phyloP scores from a whole-genome alignment of 2,888 invertebrate genomes.

The Metalampra italica region DNA sequence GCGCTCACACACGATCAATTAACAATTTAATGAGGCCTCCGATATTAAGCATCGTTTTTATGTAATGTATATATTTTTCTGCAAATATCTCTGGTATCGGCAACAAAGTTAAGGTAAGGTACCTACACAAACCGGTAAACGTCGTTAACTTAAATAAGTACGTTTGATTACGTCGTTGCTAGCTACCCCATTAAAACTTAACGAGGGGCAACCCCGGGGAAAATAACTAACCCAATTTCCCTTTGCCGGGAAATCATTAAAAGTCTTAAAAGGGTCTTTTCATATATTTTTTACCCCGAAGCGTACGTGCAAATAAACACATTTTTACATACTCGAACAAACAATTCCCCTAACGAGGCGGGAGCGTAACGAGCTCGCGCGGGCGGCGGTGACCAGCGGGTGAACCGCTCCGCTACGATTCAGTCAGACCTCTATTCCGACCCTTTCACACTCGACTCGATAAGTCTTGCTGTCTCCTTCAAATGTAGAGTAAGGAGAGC shows the following conservation, averaged over 20 bases:
- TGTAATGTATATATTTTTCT: constrained; percentile 26
- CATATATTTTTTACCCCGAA: constrained; percentile 74
- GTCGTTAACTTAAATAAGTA: constrained; percentile 77
- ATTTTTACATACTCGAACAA: constrained; percentile 79
- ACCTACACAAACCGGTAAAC: constrained; percentile 61
- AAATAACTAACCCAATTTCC: constrained; percentile 79
- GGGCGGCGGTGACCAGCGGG: constrained; percentile 22
- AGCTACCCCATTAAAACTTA: constrained; percentile 79
- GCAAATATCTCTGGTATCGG: constrained; percentile 56
- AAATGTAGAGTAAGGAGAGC: background rate
- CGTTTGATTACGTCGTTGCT: constrained; percentile 77
- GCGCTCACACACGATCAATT: constrained; percentile 25
- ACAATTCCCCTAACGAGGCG: constrained; percentile 77
- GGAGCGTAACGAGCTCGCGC: constrained; percentile 67
- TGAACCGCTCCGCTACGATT: background rate
- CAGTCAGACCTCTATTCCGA: background rate
- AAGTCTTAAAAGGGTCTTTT: constrained; percentile 79
- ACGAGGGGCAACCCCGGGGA: constrained; percentile 77
- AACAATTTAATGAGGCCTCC: constrained; percentile 1
- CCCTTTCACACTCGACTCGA: background rate
- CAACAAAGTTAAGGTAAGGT: constrained; percentile 53
- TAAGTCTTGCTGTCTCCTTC: background rate
- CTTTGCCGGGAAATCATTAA: constrained; percentile 79
- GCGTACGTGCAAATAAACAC: constrained; percentile 79
- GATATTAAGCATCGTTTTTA: background rate